Evolutionary conservation across 1,140 invertebrate species (phyloP), one percentile per base, ranked within the genome.

Genomic region (Pachypeltis micranthus): DNA sequence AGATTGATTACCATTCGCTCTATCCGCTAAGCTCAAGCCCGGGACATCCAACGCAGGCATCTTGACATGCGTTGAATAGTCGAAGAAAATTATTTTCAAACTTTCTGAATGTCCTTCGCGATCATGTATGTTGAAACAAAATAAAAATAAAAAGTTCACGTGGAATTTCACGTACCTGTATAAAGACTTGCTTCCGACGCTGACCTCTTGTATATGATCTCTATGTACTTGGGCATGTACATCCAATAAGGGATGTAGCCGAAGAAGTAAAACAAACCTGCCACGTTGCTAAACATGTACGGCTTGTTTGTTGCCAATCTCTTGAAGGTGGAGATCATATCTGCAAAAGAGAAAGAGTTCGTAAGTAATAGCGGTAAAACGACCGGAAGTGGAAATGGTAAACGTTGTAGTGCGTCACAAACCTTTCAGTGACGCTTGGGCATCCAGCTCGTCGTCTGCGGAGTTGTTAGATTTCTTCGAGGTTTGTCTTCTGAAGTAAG

Each of bases 291-390:
- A 26, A 78, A 74, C 56, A 85, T 74, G 0, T 84, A 69, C 63
- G 83, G 76, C 67, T 77, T 80, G 63, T 85, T 86, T 26, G 69
- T 77, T 1, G 84, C 67, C 0, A 87, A 62, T 58, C 84, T 72
- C 39, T 72, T 73, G 0, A 85, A 62, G 0, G 81, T 82, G 47
- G 75, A 71, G 26, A 78, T 73, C 67, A 83, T 84, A 44, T 73
- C 73, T 60, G 72, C 55, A 66, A 67, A 56, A 60, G 58, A 61
- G 66, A 7, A 51, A 59, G 72, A 51, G n/a, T n/a, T n/a, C n/a
- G n/a, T n/a, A n/a, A n/a, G n/a, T n/a, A n/a, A n/a, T n/a, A n/a
- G n/a, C n/a, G n/a, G n/a, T n/a, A n/a, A n/a, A n/a, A n/a, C n/a
- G n/a, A n/a, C n/a, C n/a, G n/a, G n/a, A n/a, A n/a, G n/a, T n/a